phyloP scores from a whole-genome alignment of 2,888 invertebrate genomes.

The Chelonus formosanus region DNA sequence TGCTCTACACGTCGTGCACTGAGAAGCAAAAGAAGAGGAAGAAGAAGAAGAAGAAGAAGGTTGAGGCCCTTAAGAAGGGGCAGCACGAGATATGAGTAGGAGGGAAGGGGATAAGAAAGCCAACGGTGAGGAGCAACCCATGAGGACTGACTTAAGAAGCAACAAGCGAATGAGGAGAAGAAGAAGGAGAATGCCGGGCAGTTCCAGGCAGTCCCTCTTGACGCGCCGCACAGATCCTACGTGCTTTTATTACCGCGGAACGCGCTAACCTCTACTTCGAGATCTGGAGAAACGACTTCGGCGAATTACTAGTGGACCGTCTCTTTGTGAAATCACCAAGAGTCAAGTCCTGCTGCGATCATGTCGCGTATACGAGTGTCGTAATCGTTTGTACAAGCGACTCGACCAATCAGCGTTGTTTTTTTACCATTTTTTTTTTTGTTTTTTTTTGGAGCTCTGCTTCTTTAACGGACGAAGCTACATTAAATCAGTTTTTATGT shows the following conservation, averaged over 20 bases:
- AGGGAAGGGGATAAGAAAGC: constrained; percentile 25
- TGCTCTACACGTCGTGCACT: not conserved
- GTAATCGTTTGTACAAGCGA: constrained; percentile 15
- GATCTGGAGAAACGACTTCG: constrained; percentile 18
- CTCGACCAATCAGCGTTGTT: not conserved
- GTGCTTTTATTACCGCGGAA: constrained; percentile 55
- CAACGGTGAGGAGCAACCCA: constrained; percentile 32
- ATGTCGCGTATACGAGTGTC: constrained; percentile 12
- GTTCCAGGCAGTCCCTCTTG: constrained; percentile 52
- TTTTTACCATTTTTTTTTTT: not conserved
- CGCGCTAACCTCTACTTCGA: constrained; percentile 21
- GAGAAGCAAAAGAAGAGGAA: too few relatives aligned
- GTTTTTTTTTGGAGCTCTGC: not conserved
- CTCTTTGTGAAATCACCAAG: too few relatives aligned
- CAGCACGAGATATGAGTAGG: not conserved
- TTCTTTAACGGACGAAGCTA: not conserved
- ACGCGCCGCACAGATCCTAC: constrained; percentile 56
- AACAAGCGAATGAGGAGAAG: constrained; percentile 40
- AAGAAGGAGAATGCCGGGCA: constrained; percentile 55
- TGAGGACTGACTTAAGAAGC: constrained; percentile 22
- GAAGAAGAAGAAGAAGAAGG: not conserved
- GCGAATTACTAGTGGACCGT: constrained; percentile 7
- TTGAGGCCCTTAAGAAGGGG: constrained; percentile 14
- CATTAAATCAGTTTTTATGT: constrained; percentile 3
- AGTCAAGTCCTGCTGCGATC: constrained; percentile 4